phyloP scores from a whole-genome alignment of 2,888 invertebrate species.

The Oscheius onirici region DNA sequence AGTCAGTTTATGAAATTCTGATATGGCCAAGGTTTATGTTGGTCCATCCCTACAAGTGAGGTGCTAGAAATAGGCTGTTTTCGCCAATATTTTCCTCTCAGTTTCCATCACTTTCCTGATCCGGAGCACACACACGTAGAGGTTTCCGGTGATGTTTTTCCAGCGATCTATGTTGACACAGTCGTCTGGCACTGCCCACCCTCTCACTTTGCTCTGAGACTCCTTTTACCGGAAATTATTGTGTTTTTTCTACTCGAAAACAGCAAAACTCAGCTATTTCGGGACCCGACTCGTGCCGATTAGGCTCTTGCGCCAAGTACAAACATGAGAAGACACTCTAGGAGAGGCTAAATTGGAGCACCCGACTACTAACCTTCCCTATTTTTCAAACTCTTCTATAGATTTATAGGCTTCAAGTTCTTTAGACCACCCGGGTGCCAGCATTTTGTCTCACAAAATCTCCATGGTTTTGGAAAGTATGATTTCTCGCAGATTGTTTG shows the following conservation, averaged over 20 bases:
- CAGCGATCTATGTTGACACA: constrained; percentile 15
- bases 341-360: too few species aligned
- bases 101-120: background rate
- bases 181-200: constrained; percentile 21
- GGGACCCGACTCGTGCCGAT: constrained; percentile 4
- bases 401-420: background rate
- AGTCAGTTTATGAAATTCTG: too few species aligned
- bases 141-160: constrained; percentile 12
- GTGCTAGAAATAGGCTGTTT: too few species aligned
- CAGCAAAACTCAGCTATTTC: background rate
- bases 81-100: background rate
- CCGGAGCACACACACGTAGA: background rate
- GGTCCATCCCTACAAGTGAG: too few species aligned
- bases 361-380: too few species aligned
- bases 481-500: background rate
- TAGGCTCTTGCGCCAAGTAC: constrained; percentile 23
- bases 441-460: background rate
- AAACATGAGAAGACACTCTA: constrained; percentile 5
- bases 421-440: background rate
- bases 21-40: too few species aligned
- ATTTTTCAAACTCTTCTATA: background rate
- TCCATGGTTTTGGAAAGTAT: background rate
- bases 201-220: background rate
- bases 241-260: background rate
- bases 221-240: constrained; percentile 5